A percentile compares a stretch with the other conserved stretches of the same genome.
Evolutionary conservation across 2,888 invertebrate genomes (phyloP).

Genomic region (Hydrotaea diabolus): DNA sequence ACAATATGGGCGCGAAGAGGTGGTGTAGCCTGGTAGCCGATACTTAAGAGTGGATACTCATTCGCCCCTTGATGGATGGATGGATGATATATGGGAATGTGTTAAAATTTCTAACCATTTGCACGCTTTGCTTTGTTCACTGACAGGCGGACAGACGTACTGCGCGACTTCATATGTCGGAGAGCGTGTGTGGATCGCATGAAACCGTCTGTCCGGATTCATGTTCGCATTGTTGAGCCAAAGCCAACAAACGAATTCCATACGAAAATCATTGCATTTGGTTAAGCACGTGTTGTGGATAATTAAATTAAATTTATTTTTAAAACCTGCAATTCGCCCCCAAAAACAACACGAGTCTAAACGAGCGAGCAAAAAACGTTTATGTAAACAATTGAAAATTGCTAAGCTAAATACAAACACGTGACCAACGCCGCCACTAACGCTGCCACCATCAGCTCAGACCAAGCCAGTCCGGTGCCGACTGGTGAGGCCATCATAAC

Average conservation of each 20-base stretch:
- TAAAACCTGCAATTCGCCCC: constrained; percentile 48
- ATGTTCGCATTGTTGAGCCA: constrained; percentile 17
- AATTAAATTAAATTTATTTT: constrained; percentile 77
- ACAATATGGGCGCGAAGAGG: not conserved
- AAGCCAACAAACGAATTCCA: not conserved
- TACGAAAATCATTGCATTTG: constrained; percentile 76
- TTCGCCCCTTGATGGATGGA: not conserved
- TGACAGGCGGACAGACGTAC: constrained; percentile 3
- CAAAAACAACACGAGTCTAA: not conserved
- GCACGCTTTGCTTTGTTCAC: constrained; percentile 24
- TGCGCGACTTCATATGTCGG: not conserved
- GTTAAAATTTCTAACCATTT: constrained; percentile 59
- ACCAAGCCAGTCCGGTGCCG: constrained; percentile 4
- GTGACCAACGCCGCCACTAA: too few relatives aligned
- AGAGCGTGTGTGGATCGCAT: not conserved
- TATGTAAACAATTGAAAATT: constrained; percentile 67
- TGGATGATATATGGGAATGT: constrained; percentile 52
- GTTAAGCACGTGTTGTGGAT: constrained; percentile 78
- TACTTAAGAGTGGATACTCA: not conserved
- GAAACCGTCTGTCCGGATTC: not conserved
- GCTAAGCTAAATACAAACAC: constrained; percentile 67
- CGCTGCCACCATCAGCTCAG: constrained; percentile 37
- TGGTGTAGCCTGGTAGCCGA: not conserved
- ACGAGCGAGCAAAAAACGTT: constrained; percentile 49
- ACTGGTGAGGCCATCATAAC: constrained; percentile 26